Evolutionary conservation across 2,888 invertebrate genomes (phyloP), one percentile per base, ranked within the genome.

Genomic region (Calliphora vomitoria): DNA sequence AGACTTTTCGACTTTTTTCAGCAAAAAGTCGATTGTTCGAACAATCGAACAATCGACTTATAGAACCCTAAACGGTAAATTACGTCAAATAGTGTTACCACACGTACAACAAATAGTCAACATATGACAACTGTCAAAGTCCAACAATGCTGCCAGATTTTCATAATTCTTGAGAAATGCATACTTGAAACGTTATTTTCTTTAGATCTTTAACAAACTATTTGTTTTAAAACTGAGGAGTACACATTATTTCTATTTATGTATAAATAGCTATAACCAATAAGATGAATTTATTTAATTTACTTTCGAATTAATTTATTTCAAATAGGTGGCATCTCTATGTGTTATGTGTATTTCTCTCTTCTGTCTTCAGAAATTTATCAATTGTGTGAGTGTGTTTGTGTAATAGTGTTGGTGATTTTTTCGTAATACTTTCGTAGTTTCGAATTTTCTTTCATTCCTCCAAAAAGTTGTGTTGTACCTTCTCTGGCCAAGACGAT

Each of bases 401-500:
- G 69, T 74, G 53, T 44, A 41, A 50, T 47, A 38, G 79, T 80
- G 62, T 85, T 80, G 60, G 80, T 75, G 75, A 69, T 47, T 75
- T 80, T 84, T 78, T 87, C 87, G 87, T 87, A 87, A 87, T 85
- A 72, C 81, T 80, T 71, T 84, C 72, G 60, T 83, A 79, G 89
- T 80, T 89, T 81, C 86, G 88, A 88, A 89, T 89, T 90, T 90
- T 91, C 89, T 89, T 90, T 90, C 91, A 90, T 90, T 87, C 90
- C 92, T 92, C 91, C 90, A 91, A 91, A 92, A 93, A 92, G 91
- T 91, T 90, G 85, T 90, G 86, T 91, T 90, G 89, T 90, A 90
- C 90, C 89, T 90, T 90, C 91, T 92, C 92, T 95, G 95, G 97
- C 96, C 95, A 97, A 97, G 97, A 97, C 96, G 95, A 97, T 97